These are phyloP conservation scores for Rhabdomys dilectus DNA, from an alignment of 2,113 vertebrate species.

Conservation along the genomic window DNA sequence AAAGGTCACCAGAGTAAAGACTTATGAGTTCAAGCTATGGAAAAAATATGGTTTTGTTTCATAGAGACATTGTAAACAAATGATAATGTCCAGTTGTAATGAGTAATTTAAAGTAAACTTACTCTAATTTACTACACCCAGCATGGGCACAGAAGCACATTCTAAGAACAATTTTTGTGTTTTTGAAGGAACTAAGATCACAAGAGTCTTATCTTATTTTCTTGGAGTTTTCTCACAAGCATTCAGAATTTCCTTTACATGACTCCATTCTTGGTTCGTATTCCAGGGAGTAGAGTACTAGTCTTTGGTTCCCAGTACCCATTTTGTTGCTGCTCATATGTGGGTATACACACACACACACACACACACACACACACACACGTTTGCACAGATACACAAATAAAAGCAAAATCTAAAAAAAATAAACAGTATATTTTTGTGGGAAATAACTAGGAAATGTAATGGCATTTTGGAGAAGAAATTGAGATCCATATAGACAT, in stretches of 20 bases:
- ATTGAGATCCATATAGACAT: neutral
- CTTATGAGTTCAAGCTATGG: neutral
- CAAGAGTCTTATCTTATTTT: neutral
- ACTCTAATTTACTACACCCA: neutral
- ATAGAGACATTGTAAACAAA: neutral
- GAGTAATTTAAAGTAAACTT: neutral
- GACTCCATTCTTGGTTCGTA: neutral
- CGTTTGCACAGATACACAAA: neutral
- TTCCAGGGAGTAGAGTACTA: neutral
- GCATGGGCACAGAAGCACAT: neutral
- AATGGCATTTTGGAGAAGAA: conserved; percentile 45
- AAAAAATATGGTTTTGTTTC: neutral
- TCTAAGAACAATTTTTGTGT: neutral
- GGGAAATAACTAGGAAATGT: conserved; percentile 33
- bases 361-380: neutral
- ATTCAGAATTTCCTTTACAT: neutral
- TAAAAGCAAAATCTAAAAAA: neutral
- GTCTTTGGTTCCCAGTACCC: neutral
- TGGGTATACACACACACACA: neutral
- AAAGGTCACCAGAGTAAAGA: neutral
- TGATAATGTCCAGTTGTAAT: neutral
- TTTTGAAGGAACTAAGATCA: neutral
- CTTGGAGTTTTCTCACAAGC: neutral
- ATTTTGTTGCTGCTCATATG: neutral
- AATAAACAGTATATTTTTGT: neutral